Evolutionary conservation across 2,113 vertebrate species (phyloP).

Genomic region (Gallinago paraguaiae): DNA sequence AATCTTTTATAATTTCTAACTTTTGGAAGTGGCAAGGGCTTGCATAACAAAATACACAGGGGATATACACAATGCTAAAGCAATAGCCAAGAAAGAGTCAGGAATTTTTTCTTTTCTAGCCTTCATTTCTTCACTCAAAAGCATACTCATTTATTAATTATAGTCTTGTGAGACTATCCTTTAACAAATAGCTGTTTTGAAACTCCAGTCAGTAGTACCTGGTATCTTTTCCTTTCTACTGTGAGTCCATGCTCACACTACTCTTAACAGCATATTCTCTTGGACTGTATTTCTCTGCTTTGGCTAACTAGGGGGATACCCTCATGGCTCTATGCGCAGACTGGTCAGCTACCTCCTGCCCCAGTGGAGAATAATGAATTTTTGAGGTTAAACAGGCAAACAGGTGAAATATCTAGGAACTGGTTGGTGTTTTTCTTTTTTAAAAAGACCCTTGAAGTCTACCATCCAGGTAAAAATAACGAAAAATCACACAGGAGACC

Average conservation of each 20-base stretch:
- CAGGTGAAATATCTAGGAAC: background rate
- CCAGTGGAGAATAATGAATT: fast-evolving
- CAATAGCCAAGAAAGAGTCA: background rate
- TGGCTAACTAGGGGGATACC: background rate
- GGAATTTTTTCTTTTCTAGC: background rate
- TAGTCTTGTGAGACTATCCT: background rate
- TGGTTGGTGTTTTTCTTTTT: too few species aligned
- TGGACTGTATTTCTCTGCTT: background rate
- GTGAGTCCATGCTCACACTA: background rate
- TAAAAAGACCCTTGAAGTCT: background rate
- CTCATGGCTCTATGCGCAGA: background rate
- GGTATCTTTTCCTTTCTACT: background rate
- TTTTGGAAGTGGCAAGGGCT: background rate
- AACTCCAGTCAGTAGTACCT: background rate
- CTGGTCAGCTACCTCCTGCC: background rate
- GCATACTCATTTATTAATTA: background rate
- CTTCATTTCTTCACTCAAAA: background rate
- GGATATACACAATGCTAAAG: background rate
- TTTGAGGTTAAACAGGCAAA: background rate
- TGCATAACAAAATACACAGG: background rate
- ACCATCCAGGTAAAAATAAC: background rate
- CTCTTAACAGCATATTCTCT: background rate
- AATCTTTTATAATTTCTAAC: background rate
- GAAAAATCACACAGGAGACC: background rate
- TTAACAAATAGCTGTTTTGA: background rate